A percentile compares a stretch with the other conserved stretches of the same genome.
Conservation (phyloP, 2,888 invertebrate genomes). For the Melolontha melolontha region DNA sequence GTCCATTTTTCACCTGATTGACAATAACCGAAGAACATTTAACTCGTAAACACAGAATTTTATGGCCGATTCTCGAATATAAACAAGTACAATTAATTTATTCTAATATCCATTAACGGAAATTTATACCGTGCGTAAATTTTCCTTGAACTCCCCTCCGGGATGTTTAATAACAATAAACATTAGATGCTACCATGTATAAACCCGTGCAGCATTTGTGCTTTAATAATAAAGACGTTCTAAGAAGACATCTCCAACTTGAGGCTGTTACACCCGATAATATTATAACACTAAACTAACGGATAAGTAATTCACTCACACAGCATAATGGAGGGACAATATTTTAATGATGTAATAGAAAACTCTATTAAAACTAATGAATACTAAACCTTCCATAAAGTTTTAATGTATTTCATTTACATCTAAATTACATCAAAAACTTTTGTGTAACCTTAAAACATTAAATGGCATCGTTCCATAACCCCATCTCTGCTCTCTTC, state of each 20-base stretch:
- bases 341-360: conserved; percentile 38
- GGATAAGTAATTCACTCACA: conserved; percentile 28
- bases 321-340: conserved; percentile 33
- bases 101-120: conserved; percentile 25
- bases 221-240: conserved; percentile 39
- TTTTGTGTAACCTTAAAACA: conserved; percentile 36
- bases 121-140: conserved; percentile 40
- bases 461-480: conserved; percentile 30
- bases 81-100: conserved; percentile 35
- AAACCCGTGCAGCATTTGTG: conserved; percentile 17
- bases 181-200: conserved; percentile 32
- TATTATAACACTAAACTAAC: conserved; percentile 19
- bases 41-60: conserved; percentile 20
- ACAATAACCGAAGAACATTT: not conserved
- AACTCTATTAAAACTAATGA: conserved; percentile 40
- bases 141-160: conserved; percentile 39
- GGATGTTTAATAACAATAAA: conserved; percentile 44
- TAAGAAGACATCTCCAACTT: conserved; percentile 19
- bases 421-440: conserved; percentile 38
- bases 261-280: conserved; percentile 22
- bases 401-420: conserved; percentile 39
- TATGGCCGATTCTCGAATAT: conserved; percentile 21
- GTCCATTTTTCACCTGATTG: no score
- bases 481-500: conserved; percentile 2
- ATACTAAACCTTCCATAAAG: conserved; percentile 34